Percentiles rank a stretch among this genome's conserved stretches.
These are phyloP conservation scores for Crax fasciolata DNA, from an alignment of 2,797 vertebrate genomes.

Conservation along the genomic window DNA sequence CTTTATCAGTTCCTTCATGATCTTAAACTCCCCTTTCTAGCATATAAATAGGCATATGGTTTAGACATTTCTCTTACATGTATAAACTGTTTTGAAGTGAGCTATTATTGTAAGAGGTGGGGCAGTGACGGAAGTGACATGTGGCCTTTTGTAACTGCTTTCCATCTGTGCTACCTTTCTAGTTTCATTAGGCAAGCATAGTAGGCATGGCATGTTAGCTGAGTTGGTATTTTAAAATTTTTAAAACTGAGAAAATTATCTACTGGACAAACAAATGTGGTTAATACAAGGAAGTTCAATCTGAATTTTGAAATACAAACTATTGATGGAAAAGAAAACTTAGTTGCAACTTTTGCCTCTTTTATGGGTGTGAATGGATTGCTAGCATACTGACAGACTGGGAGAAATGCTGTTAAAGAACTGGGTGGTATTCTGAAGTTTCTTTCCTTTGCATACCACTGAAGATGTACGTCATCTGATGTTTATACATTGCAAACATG, in stretches of 20 bases:
- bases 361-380: not conserved
- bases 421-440: not conserved
- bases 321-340: not conserved
- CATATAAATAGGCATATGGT: not conserved
- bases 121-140: not conserved
- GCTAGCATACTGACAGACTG: fast-evolving
- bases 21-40: not conserved
- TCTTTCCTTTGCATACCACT: not conserved
- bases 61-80: not conserved
- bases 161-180: not conserved
- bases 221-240: not conserved
- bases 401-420: not conserved
- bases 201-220: not conserved
- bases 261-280: not conserved
- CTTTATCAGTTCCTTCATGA: not conserved
- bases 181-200: not conserved
- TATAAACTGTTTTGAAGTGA: not conserved
- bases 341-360: not conserved
- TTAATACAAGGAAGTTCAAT: not conserved
- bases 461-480: not conserved
- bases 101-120: not conserved
- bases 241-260: not conserved
- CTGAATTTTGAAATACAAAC: not conserved
- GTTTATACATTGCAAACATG: not conserved
- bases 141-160: not conserved